Evolutionary conservation across 2,888 invertebrate genomes (phyloP), one percentile per base, ranked within the genome.

Genomic region (Drosophila yooni): DNA sequence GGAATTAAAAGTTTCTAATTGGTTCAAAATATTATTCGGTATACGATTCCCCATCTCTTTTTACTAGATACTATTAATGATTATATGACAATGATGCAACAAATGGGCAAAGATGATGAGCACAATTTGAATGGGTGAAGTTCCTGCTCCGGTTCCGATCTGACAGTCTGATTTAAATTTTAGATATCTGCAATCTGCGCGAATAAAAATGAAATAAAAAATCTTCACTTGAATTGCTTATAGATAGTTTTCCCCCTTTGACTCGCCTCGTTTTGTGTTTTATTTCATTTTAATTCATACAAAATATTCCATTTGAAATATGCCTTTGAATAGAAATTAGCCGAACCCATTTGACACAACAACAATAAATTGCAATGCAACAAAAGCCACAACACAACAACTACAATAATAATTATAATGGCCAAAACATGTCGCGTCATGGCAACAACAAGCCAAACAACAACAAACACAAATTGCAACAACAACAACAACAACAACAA

Each of bases 361-460:
- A 69, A 69, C 73, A 67, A 69, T 56, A 56, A 70, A 81, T 74
- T 76, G 83, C 76, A 82, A 72, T 72, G 73, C 70, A 76, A 57
- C 58, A 34, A 25, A 21, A 43, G 13, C 21, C 13, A 13, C 43
- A 46, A 46, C 13, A 13, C 43, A 46, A 46, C 25, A 25, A 29
- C 13, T n/a, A 53, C 33, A 48, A 59, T 56, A 61, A 60, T 64
- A 67, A 83, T 82, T 79, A 70, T 80, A 88, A 83, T 75, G 88
- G 71, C 83, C 83, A 82, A 88, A 88, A 77, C 85, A 85, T 79
- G 88, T 85, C 83, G 74, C 73, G 81, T 60, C 64, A 70, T 75
- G 70, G 66, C 74, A 74, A 79, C 82, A 52, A 61, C 46, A 60
- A 63, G 8, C 13, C 2, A 18, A 27, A 59, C 65, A 70, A 81